These are phyloP conservation scores for Microctonus aethiopoides DNA, from an alignment of 2,888 invertebrate species.

Conservation along the genomic window DNA sequence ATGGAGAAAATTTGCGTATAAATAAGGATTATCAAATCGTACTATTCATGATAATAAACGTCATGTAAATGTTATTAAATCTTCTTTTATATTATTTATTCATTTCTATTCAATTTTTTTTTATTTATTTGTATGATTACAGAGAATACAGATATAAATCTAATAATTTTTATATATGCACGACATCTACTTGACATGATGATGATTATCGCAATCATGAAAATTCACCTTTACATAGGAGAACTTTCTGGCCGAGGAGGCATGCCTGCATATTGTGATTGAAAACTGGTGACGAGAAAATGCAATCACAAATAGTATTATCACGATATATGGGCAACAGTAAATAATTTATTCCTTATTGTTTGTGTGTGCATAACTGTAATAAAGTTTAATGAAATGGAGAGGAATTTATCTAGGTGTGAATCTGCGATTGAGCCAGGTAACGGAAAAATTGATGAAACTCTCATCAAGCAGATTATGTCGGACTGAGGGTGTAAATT, in stretches of 20 bases:
- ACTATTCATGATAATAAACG: no score
- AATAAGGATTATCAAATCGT: no score
- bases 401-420: slow-evolving; percentile 64
- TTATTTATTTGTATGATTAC: no score
- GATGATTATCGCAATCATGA: neutral
- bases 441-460: slow-evolving; percentile 48
- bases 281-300: slow-evolving; percentile 52
- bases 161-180: neutral
- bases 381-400: slow-evolving; percentile 63
- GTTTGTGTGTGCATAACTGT: slow-evolving; percentile 55
- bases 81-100: no score
- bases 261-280: slow-evolving; percentile 55
- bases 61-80: no score
- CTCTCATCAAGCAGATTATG: slow-evolving; percentile 1
- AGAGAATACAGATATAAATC: no score
- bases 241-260: slow-evolving; percentile 47
- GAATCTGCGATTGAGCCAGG: slow-evolving; percentile 68
- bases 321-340: slow-evolving; percentile 54
- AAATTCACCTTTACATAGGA: neutral
- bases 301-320: slow-evolving; percentile 58
- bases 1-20: neutral
- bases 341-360: slow-evolving; percentile 46
- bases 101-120: no score
- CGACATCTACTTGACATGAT: no score
- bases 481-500: slow-evolving; percentile 31